Conservation (phyloP, 2,888 invertebrate species). For the Taphrorychus bicolor region DNA sequence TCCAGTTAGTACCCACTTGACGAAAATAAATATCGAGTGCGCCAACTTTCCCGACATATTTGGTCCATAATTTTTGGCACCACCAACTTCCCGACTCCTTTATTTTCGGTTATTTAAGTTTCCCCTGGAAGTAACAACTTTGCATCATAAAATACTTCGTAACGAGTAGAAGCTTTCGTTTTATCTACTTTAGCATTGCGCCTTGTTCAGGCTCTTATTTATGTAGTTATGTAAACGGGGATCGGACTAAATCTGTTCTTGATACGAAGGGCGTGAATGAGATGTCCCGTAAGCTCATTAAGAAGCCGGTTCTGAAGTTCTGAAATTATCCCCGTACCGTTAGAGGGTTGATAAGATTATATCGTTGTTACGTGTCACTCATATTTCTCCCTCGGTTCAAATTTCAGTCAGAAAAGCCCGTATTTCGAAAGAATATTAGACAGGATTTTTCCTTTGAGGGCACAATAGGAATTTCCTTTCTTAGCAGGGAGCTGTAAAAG, state of each 20-base stretch:
- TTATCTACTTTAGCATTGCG: constrained; percentile 6
- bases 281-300: constrained; percentile 9
- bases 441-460: constrained; percentile 13
- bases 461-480: constrained; percentile 7
- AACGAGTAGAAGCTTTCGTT: constrained; percentile 5
- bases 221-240: background rate
- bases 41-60: background rate
- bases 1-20: too few species aligned
- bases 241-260: background rate
- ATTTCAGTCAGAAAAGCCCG: constrained; percentile 7
- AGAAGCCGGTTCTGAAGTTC: constrained; percentile 9
- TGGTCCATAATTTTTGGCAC: constrained; percentile 6
- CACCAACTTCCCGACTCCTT: constrained; percentile 5
- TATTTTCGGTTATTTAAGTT: constrained; percentile 13
- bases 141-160: constrained; percentile 6
- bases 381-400: constrained; percentile 15
- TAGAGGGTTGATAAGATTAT: constrained; percentile 31
- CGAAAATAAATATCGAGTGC: background rate
- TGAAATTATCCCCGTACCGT: constrained; percentile 15
- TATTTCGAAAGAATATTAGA: constrained; percentile 11
- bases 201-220: background rate
- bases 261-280: constrained; percentile 3
- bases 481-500: constrained; percentile 9
- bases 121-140: constrained; percentile 5
- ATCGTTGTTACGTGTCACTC: constrained; percentile 29